Base-by-base conservation (phyloP, 2,113 vertebrate genomes). In the Leiothrix lutea region DNA sequence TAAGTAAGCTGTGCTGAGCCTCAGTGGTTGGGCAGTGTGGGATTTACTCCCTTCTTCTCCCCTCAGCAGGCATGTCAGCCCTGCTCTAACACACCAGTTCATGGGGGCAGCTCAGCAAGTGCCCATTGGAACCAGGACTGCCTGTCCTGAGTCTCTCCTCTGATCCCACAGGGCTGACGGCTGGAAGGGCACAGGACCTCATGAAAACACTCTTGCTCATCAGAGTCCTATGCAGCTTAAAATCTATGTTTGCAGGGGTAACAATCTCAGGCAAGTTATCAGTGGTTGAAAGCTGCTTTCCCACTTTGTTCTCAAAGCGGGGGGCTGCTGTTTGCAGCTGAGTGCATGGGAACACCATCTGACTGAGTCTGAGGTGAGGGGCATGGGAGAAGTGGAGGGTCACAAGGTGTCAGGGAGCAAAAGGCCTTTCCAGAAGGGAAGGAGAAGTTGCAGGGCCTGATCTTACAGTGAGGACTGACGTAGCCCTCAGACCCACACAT, bases 301-400 rank as follows among this genome's bases (percentile, higher is more conserved):
- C 13, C 29, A 8, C 19, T 54, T 70, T 62, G 21, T 9, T 58
- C 5, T 24, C 23, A 28, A 81, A 28, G 38, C 8, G 70, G 42
- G 9, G 73, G 18, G 24, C 53, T 73, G 72, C 15, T 4, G 2
- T 38, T 11, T 8, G 1, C 28, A 35, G 54, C 0, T 0, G 54
- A 33, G 13, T 2, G 5, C 13, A 12, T 8, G 42, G 20, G 19
- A 91, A 74, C 29, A 47, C 4, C 42, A 54, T 28, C 42, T 58
- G 28, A 38, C 25, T 31, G 35, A 22, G 12, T 12, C 12, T 36
- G 28, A 15, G 2, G 9, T 25, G n/a, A 45, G 31, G 6, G 6
- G 3, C 8, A 6, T 16, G 35, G 47, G 48, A 25, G 26, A 82
- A 60, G 36, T 38, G 36, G 36, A 38, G 36, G 36, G 4, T 45